Percentiles rank a stretch among this genome's conserved stretches.
Evolutionary conservation across 2,113 vertebrate species (phyloP).

Genomic region (Leucopsar rothschildi): DNA sequence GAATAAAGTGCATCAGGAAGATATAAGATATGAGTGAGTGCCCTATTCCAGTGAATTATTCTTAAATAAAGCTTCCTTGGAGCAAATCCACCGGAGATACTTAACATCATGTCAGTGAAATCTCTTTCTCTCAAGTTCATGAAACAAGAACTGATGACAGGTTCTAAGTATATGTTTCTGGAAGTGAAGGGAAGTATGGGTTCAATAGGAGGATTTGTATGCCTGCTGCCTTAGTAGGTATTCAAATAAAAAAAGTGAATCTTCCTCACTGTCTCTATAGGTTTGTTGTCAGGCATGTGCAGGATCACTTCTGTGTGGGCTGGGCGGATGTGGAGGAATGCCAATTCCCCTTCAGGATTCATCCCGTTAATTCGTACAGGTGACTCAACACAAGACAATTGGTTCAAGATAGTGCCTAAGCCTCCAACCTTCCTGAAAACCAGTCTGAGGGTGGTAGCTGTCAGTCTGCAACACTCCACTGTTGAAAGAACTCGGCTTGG

Average conservation of each 20-base stretch:
- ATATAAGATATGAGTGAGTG: neutral
- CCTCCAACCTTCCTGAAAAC: neutral
- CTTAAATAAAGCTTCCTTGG: neutral
- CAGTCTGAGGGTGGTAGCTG: neutral
- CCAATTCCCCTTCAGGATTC: neutral
- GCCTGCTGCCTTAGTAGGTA: neutral
- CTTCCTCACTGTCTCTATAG: neutral
- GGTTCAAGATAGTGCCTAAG: neutral
- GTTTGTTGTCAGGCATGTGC: neutral
- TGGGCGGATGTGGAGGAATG: neutral
- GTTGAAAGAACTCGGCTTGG: neutral
- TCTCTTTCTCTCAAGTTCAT: neutral
- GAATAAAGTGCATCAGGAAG: conserved; percentile 4
- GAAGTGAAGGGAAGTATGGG: neutral
- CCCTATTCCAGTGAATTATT: neutral
- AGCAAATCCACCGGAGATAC: neutral
- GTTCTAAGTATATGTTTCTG: neutral
- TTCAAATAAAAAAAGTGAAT: neutral
- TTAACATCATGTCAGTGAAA: neutral
- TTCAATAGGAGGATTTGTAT: neutral
- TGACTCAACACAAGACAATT: neutral
- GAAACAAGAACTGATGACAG: neutral
- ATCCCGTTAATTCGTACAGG: neutral
- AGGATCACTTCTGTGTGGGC: neutral
- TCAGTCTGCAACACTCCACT: neutral